Percentiles rank a stretch among this genome's conserved stretches.
phyloP scores from a whole-genome alignment of 2,797 vertebrate species.

The Sylvia borin region DNA sequence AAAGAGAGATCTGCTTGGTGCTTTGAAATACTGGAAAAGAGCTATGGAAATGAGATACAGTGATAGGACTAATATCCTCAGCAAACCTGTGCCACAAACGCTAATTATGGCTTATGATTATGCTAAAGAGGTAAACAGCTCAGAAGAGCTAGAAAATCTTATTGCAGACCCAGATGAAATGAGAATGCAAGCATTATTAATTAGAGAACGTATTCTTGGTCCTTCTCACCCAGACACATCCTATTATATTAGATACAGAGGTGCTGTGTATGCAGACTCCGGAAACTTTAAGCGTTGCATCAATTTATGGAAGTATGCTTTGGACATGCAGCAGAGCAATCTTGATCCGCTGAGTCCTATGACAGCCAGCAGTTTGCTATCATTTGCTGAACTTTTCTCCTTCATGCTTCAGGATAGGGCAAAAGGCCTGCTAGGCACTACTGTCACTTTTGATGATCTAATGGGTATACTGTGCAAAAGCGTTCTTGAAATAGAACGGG shows the following conservation, averaged over 20 bases:
- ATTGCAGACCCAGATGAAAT: slow-evolving; percentile 98
- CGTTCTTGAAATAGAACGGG: slow-evolving; percentile 95
- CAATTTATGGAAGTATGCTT: slow-evolving; percentile 96
- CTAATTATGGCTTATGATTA: slow-evolving; percentile 97
- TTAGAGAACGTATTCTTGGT: slow-evolving; percentile 95
- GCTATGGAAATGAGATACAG: slow-evolving; percentile 96
- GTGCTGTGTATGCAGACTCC: slow-evolving; percentile 97
- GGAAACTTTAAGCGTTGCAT: slow-evolving; percentile 98
- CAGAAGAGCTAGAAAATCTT: slow-evolving; percentile 92
- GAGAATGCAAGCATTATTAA: slow-evolving; percentile 97
- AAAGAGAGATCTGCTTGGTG: slow-evolving; percentile 95
- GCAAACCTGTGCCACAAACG: slow-evolving; percentile 90
- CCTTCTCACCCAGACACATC: slow-evolving; percentile 98
- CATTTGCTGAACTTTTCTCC: slow-evolving; percentile 98
- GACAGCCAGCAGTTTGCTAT: slow-evolving; percentile 96
- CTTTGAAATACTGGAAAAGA: slow-evolving; percentile 97
- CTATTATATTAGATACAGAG: slow-evolving; percentile 97
- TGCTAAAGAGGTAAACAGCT: slow-evolving; percentile 90
- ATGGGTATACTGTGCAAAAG: slow-evolving; percentile 98
- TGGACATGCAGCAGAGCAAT: slow-evolving; percentile 99
- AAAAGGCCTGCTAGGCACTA: slow-evolving; percentile 94
- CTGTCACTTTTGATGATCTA: slow-evolving; percentile 95
- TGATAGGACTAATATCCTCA: slow-evolving; percentile 86
- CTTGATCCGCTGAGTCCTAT: slow-evolving; percentile 96
- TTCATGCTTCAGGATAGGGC: slow-evolving; percentile 98